Evolutionary conservation across 2,113 vertebrate genomes (phyloP).

Genomic region (Crotalus viridis): DNA sequence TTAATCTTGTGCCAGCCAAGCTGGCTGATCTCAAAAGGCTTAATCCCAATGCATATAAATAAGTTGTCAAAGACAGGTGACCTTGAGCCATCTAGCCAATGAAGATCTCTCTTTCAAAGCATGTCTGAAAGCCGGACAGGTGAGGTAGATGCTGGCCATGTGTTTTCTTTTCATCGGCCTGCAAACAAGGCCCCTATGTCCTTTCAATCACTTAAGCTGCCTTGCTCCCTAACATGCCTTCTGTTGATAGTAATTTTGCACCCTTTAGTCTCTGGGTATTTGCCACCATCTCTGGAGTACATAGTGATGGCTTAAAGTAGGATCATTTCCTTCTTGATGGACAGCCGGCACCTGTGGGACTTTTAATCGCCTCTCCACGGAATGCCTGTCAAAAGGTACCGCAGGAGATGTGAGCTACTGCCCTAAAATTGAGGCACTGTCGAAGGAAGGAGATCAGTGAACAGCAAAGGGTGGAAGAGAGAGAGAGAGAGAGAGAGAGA

Average conservation of each 20-base stretch:
- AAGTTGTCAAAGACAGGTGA: neutral
- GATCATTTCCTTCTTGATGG: slow-evolving; percentile 69
- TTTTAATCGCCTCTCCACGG: slow-evolving; percentile 38
- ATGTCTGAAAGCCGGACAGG: slow-evolving; percentile 33
- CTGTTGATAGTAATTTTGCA: slow-evolving; percentile 62
- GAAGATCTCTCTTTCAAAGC: slow-evolving; percentile 18
- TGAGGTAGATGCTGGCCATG: neutral
- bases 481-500: no score
- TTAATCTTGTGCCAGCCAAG: rapidly evolving
- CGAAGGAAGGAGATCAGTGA: neutral
- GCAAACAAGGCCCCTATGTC: slow-evolving; percentile 57
- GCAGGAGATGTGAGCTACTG: neutral
- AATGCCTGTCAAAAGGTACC: slow-evolving; percentile 9
- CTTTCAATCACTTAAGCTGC: slow-evolving; percentile 65
- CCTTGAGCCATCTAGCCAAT: neutral
- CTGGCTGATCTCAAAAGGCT: slow-evolving; percentile 30
- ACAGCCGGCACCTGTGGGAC: slow-evolving; percentile 64
- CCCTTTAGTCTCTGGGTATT: slow-evolving; percentile 42
- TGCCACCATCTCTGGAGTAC: slow-evolving; percentile 63
- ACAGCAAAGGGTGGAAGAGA: neutral
- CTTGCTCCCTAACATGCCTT: slow-evolving; percentile 64
- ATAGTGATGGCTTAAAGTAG: slow-evolving; percentile 67
- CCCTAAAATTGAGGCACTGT: neutral
- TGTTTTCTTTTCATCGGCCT: slow-evolving; percentile 59
- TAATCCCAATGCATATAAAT: neutral